Evolutionary conservation across 1,140 invertebrate genomes (phyloP).

Genomic region (Brachystomella parvula): DNA sequence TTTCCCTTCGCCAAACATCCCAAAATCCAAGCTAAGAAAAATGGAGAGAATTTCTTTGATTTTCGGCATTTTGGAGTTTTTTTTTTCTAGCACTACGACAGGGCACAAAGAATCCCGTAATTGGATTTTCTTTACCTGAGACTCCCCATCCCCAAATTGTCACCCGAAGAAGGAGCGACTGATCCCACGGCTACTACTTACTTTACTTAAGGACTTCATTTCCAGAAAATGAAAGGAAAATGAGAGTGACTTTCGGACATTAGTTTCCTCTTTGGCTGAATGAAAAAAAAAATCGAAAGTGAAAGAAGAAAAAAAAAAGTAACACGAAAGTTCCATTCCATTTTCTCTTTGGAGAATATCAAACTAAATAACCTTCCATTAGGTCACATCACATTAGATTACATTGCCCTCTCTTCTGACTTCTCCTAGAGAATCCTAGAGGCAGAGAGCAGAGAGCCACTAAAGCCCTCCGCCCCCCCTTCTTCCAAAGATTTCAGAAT

Average conservation of each 20-base stretch:
- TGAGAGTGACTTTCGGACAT: conserved; percentile 12
- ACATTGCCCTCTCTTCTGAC: background rate
- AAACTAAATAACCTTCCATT: conserved; percentile 12
- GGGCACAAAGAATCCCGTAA: background rate
- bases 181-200: background rate
- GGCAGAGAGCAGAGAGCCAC: background rate
- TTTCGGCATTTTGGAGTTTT: background rate
- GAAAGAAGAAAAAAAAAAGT: background rate
- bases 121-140: conserved; percentile 4
- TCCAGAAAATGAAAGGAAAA: conserved; percentile 6
- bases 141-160: background rate
- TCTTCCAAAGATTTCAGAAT: too few relatives aligned
- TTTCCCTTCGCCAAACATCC: too few relatives aligned
- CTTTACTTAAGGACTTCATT: too few relatives aligned
- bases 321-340: conserved; percentile 15
- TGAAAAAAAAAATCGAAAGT: background rate
- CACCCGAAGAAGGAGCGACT: background rate
- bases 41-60: background rate
- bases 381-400: conserved; percentile 14
- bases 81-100: background rate
- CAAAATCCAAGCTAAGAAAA: background rate
- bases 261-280: background rate
- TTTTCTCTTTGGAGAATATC: conserved; percentile 12
- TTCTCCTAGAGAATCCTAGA: background rate
- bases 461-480: too few relatives aligned